Base-by-base conservation (phyloP, 2,888 invertebrate species). In the Apotomis turbidana region DNA sequence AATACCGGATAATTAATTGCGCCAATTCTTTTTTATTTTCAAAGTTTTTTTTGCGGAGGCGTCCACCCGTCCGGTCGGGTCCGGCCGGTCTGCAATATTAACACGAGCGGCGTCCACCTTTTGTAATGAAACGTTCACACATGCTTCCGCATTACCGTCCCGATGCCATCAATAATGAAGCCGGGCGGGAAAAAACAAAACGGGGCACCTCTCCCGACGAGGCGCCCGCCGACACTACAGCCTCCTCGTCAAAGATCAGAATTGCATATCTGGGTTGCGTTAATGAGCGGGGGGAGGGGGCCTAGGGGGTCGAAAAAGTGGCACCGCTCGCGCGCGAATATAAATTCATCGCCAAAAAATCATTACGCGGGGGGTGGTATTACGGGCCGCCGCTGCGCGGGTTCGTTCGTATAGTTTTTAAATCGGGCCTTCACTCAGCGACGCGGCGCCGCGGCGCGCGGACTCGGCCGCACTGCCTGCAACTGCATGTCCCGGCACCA, bases 331-430 rank as follows among this genome's bases (percentile, higher is more conserved):
- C 94, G 94, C 95, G 95, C 95, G 94, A 95, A 95, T 94, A 94
- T 95, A 95, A 95, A 95, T 95, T 95, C 96, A 95, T 95, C 95
- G 95, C 96, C 96, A 96, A 96, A 96, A 96, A 96, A 96, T 96
- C 96, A 96, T 96, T 96, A 96, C 96, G 96, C 96, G 95, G 95
- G 95, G 95, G 95, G 94, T 94, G 95, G 95, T 94, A 95, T 94
- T 95, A 95, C 94, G 95, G 93, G 67, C 57, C 51, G 94, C 90
- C 90, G 87, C 88, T 89, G 93, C 91, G 93, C 90, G 92, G 88
- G 91, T 89, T 87, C 85, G 90, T 87, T 88, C 88, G 84, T 90
- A 93, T 93, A 93, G 93, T 93, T 93, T 93, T 93, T 93, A 93
- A 93, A 92, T 92, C 91, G 92, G 88, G 88, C 89, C 90, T 88